Conservation (phyloP, 2,888 invertebrate species). For the Dolichomitus sp. region DNA sequence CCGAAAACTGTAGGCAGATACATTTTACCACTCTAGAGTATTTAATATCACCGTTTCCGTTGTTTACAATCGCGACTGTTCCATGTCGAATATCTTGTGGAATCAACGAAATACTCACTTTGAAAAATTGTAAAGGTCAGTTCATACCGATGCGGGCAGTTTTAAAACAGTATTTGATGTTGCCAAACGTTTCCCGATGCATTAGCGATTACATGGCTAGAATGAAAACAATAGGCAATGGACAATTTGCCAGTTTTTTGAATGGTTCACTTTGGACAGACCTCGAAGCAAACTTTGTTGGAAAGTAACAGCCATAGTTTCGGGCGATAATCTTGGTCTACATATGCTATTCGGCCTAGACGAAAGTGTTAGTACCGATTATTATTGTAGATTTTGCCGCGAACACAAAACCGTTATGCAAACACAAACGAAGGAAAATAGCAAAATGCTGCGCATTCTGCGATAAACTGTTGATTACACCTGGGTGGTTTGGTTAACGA, state of each 20-base stretch:
- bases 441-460: too few relatives aligned
- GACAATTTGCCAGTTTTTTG: not conserved
- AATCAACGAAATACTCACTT: conserved; percentile 24
- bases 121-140: conserved; percentile 44
- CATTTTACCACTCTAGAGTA: conserved; percentile 8
- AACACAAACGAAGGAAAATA: too few relatives aligned
- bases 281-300: conserved; percentile 31
- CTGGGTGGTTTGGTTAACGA: too few relatives aligned
- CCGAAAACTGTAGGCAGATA: conserved; percentile 34
- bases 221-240: conserved; percentile 8
- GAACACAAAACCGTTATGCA: too few relatives aligned
- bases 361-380: too few relatives aligned
- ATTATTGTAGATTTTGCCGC: too few relatives aligned
- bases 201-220: conserved; percentile 28
- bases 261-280: conserved; percentile 14
- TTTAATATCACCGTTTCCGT: conserved; percentile 23
- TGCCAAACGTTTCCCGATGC: conserved; percentile 46
- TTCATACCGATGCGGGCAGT: conserved; percentile 48
- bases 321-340: too few relatives aligned
- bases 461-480: too few relatives aligned
- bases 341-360: too few relatives aligned
- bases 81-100: conserved; percentile 5
- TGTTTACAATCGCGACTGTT: conserved; percentile 41
- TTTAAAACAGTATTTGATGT: conserved; percentile 40
- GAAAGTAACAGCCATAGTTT: too few relatives aligned